Conservation (phyloP, 64 coral and sea anemone genomes). For the Pachyseris speciosa region DNA sequence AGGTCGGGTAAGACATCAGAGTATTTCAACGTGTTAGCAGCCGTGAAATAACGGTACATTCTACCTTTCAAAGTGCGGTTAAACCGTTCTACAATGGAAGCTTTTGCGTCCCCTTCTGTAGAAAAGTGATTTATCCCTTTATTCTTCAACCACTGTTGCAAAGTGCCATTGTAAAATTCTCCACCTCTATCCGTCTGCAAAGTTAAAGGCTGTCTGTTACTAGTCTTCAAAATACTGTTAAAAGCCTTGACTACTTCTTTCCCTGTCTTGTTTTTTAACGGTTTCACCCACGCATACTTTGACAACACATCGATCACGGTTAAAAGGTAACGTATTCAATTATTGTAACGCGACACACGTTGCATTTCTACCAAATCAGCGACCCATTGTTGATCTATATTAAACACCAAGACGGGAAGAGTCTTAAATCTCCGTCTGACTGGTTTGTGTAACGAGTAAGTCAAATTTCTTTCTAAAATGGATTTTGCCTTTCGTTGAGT, state of each 20-base stretch:
- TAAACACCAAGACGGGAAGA: not conserved
- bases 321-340: constrained; percentile 29
- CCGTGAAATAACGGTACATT: constrained; percentile 8
- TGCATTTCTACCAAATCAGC: constrained; percentile 47
- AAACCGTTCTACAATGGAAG: constrained; percentile 22
- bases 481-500: not conserved
- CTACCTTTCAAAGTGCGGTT: constrained; percentile 60
- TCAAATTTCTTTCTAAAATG: not conserved
- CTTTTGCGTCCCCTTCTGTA: too few relatives aligned
- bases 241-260: not conserved
- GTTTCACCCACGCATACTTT: constrained; percentile 11
- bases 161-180: constrained; percentile 46
- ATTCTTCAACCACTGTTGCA: not conserved
- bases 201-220: not conserved
- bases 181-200: constrained; percentile 15
- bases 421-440: not conserved
- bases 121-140: too few relatives aligned
- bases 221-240: not conserved
- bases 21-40: not conserved
- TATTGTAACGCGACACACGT: not conserved
- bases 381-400: constrained; percentile 26
- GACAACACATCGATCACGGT: constrained; percentile 50
- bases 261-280: constrained; percentile 34
- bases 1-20: not conserved
- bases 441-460: constrained; percentile 61